Conservation (phyloP, 2,113 vertebrate genomes). For the Aptenodytes forsteri region DNA sequence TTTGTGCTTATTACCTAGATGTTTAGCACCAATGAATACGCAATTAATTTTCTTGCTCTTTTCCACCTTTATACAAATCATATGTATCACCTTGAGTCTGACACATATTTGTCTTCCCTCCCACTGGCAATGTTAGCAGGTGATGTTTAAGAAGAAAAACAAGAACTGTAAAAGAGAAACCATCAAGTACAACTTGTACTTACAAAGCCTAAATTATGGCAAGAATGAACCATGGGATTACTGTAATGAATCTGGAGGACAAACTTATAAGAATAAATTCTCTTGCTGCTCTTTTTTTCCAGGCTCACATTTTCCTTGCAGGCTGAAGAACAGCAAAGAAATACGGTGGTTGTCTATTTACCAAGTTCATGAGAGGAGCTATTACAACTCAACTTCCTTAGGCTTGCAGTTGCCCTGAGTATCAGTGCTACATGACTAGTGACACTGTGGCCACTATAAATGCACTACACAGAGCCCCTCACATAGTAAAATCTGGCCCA, state of each 20-base stretch:
- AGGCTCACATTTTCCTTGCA: neutral
- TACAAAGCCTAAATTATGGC: neutral
- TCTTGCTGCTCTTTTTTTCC: neutral
- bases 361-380: neutral
- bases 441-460: neutral
- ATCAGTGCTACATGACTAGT: neutral
- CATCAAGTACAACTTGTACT: neutral
- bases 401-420: neutral
- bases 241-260: neutral
- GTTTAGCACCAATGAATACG: neutral
- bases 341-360: neutral
- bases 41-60: neutral
- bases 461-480: neutral
- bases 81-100: neutral
- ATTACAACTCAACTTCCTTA: neutral
- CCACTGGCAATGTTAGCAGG: fast-evolving
- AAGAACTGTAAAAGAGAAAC: neutral
- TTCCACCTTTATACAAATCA: neutral
- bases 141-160: neutral
- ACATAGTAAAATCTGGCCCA: neutral
- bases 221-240: neutral
- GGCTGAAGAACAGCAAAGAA: neutral
- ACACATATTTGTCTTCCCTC: neutral
- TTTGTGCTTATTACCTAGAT: neutral
- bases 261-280: neutral